Evolutionary conservation across 2,113 vertebrate species (phyloP).

Genomic region (Pan troglodytes): DNA sequence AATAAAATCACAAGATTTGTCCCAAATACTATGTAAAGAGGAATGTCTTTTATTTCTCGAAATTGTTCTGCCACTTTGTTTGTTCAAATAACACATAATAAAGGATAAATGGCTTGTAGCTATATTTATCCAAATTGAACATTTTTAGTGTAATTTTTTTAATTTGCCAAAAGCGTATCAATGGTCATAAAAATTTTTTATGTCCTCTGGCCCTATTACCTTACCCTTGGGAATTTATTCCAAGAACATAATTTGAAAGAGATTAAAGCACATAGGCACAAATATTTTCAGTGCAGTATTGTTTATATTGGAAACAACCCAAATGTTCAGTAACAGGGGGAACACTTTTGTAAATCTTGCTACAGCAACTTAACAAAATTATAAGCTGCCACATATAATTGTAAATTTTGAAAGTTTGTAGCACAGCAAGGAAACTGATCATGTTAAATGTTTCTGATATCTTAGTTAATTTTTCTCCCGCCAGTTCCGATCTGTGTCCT

Average conservation of each 20-base stretch:
- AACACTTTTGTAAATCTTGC: conserved; percentile 47
- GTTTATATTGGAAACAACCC: conserved; percentile 54
- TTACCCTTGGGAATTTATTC: conserved; percentile 55
- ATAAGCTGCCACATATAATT: background rate
- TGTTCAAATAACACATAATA: background rate
- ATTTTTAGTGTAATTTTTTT: conserved; percentile 39
- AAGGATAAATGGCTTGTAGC: background rate
- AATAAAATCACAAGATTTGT: background rate
- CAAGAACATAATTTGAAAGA: conserved; percentile 55
- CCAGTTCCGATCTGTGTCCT: background rate
- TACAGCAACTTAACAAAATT: background rate
- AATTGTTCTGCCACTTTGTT: background rate
- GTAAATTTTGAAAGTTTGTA: background rate
- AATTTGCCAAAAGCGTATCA: conserved; percentile 54
- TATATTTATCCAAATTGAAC: conserved; percentile 6
- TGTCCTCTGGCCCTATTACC: background rate
- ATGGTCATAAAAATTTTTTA: conserved; percentile 59
- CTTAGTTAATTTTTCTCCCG: background rate
- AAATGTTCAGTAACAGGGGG: background rate
- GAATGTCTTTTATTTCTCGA: background rate
- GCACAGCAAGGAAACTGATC: background rate
- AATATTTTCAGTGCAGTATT: conserved; percentile 20
- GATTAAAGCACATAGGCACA: conserved; percentile 32
- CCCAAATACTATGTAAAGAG: background rate
- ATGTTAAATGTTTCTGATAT: background rate